A percentile compares a stretch with the other conserved stretches of the same genome.
phyloP scores from a whole-genome alignment of 2,113 vertebrate species.

The Spheniscus mendiculus region DNA sequence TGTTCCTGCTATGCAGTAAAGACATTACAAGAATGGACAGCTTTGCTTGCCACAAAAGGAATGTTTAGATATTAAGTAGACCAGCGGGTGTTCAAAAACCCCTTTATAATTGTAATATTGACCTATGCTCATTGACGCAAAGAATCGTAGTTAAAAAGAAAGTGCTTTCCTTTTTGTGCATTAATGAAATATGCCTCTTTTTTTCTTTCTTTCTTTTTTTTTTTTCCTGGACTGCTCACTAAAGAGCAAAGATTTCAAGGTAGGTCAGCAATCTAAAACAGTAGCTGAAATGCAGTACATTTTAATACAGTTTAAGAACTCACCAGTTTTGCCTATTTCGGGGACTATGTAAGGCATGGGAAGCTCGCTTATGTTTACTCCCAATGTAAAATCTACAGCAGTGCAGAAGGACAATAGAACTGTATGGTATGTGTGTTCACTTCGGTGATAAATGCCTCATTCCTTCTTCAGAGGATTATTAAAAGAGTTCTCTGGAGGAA shows the following conservation, averaged over 20 bases:
- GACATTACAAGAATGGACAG: neutral
- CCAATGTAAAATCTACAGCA: slow-evolving; percentile 41
- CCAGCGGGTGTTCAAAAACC: neutral
- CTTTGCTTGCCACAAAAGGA: slow-evolving; percentile 9
- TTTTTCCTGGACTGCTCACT: neutral
- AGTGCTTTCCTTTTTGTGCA: neutral
- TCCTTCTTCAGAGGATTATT: slow-evolving; percentile 81
- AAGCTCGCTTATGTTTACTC: slow-evolving; percentile 32
- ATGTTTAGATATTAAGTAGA: slow-evolving; percentile 26
- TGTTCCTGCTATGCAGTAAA: slow-evolving; percentile 19
- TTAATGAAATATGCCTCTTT: neutral
- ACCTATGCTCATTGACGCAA: neutral
- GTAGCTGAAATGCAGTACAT: neutral
- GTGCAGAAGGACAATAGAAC: slow-evolving; percentile 66
- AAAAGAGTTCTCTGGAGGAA: slow-evolving; percentile 80
- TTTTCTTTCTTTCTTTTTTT: too few relatives aligned
- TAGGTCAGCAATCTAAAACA: neutral
- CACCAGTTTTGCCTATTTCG: neutral
- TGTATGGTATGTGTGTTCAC: slow-evolving; percentile 70
- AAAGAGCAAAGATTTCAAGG: neutral
- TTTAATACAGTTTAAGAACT: slow-evolving; percentile 17
- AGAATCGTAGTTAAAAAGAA: neutral
- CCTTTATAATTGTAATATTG: slow-evolving; percentile 46
- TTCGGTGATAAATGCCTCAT: slow-evolving; percentile 79
- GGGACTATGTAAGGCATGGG: neutral